Percentiles rank a stretch among this genome's conserved stretches.
These are phyloP conservation scores for Thalpophila matura DNA, from an alignment of 2,888 invertebrate species.

Conservation along the genomic window DNA sequence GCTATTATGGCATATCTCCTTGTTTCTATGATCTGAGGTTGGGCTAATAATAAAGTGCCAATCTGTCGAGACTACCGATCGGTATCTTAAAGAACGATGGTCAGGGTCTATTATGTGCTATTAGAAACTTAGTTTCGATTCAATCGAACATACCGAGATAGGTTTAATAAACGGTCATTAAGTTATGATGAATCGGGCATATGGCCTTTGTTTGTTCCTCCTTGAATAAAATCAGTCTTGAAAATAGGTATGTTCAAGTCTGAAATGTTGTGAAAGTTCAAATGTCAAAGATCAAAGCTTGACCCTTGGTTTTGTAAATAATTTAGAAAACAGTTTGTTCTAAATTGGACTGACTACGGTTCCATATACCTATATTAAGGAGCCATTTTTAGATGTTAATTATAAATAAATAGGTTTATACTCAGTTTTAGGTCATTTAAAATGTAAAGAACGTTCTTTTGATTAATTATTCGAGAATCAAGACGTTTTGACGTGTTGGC, in stretches of 20 bases:
- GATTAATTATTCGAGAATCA: slow-evolving; percentile 7
- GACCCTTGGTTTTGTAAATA: slow-evolving; percentile 12
- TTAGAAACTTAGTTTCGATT: too few relatives aligned
- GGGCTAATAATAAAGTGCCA: too few relatives aligned
- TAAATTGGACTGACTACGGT: slow-evolving; percentile 11
- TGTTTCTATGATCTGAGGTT: too few relatives aligned
- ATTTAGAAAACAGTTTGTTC: slow-evolving; percentile 18
- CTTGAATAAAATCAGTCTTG: background rate
- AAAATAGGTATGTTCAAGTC: background rate
- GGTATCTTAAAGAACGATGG: too few relatives aligned
- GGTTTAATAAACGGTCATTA: background rate
- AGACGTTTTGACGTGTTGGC: slow-evolving; percentile 9
- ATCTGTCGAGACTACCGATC: too few relatives aligned
- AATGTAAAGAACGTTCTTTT: slow-evolving; percentile 1
- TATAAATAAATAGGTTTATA: slow-evolving; percentile 2
- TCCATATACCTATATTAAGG: slow-evolving; percentile 2
- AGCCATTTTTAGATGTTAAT: slow-evolving; percentile 1
- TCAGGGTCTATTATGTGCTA: too few relatives aligned
- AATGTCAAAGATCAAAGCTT: slow-evolving; percentile 4
- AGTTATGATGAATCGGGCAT: background rate
- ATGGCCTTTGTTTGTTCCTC: too few relatives aligned
- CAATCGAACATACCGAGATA: too few relatives aligned
- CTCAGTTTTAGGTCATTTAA: slow-evolving; percentile 1
- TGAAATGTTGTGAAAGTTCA: background rate
- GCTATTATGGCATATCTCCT: too few relatives aligned